Evolutionary conservation across 2,888 invertebrate genomes (phyloP).

Genomic region (Limnephilus rhombicus): DNA sequence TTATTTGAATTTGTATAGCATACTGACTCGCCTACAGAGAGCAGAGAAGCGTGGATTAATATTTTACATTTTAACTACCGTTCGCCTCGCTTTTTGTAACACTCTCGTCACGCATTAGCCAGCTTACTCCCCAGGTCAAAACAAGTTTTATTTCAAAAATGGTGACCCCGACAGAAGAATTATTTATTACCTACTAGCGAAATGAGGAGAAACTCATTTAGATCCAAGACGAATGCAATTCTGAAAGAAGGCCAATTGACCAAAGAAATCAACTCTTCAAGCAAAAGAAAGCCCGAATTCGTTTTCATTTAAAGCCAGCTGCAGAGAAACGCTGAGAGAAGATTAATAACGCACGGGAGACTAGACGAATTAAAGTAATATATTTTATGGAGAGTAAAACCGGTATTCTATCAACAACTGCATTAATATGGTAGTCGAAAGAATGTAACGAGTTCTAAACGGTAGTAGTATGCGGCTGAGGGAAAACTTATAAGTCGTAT

Average conservation of each 20-base stretch:
- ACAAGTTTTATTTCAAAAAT: no score
- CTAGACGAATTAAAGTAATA: neutral
- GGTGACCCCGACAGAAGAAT: neutral
- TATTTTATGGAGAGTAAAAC: neutral
- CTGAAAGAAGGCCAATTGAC: neutral
- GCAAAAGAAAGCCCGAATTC: neutral
- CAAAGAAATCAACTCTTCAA: neutral
- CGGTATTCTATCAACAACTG: neutral
- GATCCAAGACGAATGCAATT: neutral
- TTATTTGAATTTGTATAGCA: neutral
- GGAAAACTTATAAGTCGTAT: neutral
- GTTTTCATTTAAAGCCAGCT: neutral
- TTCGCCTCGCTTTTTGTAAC: no score
- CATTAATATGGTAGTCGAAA: neutral
- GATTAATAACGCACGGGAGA: neutral
- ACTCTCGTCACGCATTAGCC: no score
- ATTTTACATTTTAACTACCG: no score
- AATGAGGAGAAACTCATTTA: neutral
- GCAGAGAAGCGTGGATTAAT: neutral
- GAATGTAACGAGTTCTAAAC: neutral
- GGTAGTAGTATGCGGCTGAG: neutral
- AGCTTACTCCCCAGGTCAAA: no score
- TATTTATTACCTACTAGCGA: neutral
- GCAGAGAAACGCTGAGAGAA: neutral
- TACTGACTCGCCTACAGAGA: neutral